A percentile compares a stretch with the other conserved stretches of the same genome.
phyloP scores from a whole-genome alignment of 1,140 invertebrate species.

The Eulimnadia texana region DNA sequence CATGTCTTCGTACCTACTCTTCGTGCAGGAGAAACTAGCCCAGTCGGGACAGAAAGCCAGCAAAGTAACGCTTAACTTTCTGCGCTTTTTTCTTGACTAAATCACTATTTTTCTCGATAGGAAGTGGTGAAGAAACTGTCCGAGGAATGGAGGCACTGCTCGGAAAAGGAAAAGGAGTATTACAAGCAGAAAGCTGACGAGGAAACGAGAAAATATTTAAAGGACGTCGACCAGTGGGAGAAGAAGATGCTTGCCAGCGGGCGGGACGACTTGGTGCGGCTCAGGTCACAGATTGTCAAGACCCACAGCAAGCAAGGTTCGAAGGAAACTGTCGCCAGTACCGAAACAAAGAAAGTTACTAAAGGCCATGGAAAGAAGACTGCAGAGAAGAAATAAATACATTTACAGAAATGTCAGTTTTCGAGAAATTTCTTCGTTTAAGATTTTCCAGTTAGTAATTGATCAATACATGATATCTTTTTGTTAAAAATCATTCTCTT shows the following conservation, averaged over 20 bases:
- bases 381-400: background rate
- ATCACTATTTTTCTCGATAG: background rate
- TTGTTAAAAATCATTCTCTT: no score
- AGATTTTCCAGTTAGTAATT: no score
- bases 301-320: background rate
- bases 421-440: no score
- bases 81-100: background rate
- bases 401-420: background rate
- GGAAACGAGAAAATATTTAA: background rate
- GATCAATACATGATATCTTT: no score
- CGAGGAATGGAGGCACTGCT: background rate
- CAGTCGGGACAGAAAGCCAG: background rate
- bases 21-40: background rate
- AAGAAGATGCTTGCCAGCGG: background rate
- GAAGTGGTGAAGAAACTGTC: background rate
- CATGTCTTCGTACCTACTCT: background rate
- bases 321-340: background rate
- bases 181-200: background rate
- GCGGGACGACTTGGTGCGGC: background rate
- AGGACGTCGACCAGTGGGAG: background rate
- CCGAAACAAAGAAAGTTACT: background rate
- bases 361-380: background rate
- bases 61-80: background rate
- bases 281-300: background rate
- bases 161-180: background rate